A percentile compares a stretch with the other conserved stretches of the same genome.
Evolutionary conservation across 2,113 vertebrate genomes (phyloP).

Genomic region (Tragelaphus buxtoni): DNA sequence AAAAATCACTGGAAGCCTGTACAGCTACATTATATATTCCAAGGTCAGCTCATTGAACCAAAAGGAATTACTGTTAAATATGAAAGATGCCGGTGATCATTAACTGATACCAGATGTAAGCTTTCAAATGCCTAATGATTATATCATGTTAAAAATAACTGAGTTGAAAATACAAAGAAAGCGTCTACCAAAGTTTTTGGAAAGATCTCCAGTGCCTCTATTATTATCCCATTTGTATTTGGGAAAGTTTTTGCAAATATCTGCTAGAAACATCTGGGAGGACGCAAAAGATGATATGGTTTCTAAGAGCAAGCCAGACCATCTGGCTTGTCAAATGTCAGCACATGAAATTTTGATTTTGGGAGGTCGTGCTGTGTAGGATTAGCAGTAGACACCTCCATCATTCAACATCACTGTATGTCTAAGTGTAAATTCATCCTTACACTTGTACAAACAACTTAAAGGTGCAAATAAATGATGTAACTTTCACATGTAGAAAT

Average conservation of each 20-base stretch:
- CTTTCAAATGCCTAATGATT: neutral
- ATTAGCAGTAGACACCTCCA: neutral
- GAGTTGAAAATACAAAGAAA: neutral
- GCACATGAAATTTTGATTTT: neutral
- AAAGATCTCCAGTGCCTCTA: neutral
- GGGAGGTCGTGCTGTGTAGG: neutral
- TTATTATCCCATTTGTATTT: neutral
- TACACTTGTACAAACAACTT: neutral
- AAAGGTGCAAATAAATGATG: neutral
- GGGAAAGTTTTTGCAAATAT: constrained; percentile 1
- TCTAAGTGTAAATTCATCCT: constrained; percentile 5
- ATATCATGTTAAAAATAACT: neutral
- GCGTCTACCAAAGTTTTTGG: neutral
- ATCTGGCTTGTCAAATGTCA: constrained; percentile 15
- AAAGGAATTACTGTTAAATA: neutral
- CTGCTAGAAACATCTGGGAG: constrained; percentile 1
- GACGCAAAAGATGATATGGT: neutral
- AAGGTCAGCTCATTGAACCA: neutral
- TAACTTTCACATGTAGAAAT: neutral
- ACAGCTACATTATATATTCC: neutral
- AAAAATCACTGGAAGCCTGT: neutral
- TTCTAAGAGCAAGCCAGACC: constrained; percentile 34
- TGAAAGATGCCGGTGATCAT: neutral
- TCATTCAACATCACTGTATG: neutral
- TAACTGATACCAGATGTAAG: neutral